These are phyloP conservation scores for Melanaphis sacchari DNA, from an alignment of 1,140 invertebrate species.

Conservation along the genomic window DNA sequence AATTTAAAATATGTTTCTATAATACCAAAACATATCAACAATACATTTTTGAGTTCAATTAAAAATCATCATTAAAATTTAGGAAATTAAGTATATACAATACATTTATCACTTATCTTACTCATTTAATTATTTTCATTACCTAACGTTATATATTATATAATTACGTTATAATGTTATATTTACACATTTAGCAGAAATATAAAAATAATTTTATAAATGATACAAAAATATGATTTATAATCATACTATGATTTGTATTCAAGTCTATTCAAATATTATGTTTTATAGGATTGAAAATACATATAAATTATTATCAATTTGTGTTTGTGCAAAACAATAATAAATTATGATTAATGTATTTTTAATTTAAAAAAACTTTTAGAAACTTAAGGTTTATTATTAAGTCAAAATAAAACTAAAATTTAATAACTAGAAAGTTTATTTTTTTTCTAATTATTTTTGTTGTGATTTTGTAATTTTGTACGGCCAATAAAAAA, in stretches of 20 bases:
- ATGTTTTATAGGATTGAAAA: not conserved
- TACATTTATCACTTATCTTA: not conserved
- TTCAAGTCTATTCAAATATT: not conserved
- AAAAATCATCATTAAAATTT: not conserved
- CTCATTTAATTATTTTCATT: too few species aligned
- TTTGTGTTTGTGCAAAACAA: not conserved
- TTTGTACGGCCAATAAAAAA: not conserved
- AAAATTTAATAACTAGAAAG: not conserved
- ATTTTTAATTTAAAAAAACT: not conserved
- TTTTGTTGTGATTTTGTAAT: not conserved
- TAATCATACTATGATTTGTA: not conserved
- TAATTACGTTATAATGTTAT: too few species aligned
- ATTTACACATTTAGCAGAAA: too few species aligned
- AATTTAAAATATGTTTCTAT: not conserved
- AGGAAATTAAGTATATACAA: not conserved
- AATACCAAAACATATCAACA: not conserved
- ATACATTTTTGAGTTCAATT: not conserved
- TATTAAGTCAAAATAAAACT: not conserved
- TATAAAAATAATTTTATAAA: too few species aligned
- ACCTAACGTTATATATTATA: not conserved
- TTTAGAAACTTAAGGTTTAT: not conserved
- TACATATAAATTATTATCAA: not conserved
- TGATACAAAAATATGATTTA: too few species aligned
- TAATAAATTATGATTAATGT: not conserved
- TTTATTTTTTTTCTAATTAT: not conserved